phyloP scores from a whole-genome alignment of 2,888 invertebrate species.

The Netelia fuscicornis region DNA sequence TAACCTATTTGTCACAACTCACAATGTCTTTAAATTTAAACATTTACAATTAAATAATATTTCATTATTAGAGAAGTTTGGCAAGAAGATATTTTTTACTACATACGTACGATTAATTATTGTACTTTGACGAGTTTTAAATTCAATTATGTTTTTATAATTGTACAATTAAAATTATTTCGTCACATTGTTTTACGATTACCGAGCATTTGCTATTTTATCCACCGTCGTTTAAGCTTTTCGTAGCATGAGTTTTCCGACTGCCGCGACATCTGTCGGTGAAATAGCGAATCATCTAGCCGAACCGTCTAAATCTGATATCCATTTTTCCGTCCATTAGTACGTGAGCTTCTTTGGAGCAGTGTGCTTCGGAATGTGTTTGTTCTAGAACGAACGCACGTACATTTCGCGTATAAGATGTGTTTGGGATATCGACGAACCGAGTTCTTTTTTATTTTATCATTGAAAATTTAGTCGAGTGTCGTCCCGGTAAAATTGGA shows the following conservation, averaged over 20 bases:
- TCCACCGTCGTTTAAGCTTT: background rate
- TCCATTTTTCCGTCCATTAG: constrained; percentile 51
- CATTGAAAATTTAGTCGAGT: constrained; percentile 27
- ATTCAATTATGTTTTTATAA: background rate
- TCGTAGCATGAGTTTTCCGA: constrained; percentile 20
- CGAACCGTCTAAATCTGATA: constrained; percentile 42
- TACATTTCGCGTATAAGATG: constrained; percentile 70
- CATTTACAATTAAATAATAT: no score
- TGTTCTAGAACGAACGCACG: constrained; percentile 75
- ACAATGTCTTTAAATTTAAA: no score
- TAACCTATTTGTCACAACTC: no score
- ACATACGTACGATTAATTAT: background rate
- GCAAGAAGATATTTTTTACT: background rate
- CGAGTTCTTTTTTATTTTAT: constrained; percentile 23
- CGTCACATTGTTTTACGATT: background rate
- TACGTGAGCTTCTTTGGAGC: constrained; percentile 69
- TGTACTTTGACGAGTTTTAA: background rate
- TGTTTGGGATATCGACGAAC: constrained; percentile 60
- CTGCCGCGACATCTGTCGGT: constrained; percentile 73
- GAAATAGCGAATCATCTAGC: constrained; percentile 58
- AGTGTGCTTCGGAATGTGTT: constrained; percentile 71
- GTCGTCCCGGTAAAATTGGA: constrained; percentile 7
- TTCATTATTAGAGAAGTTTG: no score
- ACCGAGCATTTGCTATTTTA: background rate
- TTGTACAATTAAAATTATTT: background rate